phyloP scores from a whole-genome alignment of 2,113 vertebrate genomes.

The Arvicanthis niloticus region DNA sequence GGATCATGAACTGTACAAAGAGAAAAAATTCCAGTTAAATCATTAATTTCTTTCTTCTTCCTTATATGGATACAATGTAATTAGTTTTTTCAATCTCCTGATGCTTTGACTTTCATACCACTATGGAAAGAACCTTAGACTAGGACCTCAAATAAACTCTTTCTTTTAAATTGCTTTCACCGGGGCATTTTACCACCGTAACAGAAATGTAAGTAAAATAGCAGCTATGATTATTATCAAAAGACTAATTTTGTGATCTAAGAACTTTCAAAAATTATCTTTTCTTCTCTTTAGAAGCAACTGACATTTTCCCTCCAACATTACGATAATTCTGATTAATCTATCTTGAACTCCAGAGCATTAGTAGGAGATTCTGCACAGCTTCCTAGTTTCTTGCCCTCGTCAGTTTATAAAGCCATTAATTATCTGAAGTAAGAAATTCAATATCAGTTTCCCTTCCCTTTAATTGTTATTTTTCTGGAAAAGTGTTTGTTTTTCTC shows the following conservation, averaged over 20 bases:
- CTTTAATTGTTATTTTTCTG: not conserved
- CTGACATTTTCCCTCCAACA: not conserved
- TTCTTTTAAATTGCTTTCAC: not conserved
- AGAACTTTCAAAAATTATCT: not conserved
- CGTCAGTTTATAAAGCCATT: not conserved
- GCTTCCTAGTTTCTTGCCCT: not conserved
- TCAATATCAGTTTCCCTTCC: not conserved
- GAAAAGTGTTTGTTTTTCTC: not conserved
- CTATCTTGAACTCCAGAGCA: not conserved
- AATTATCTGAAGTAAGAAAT: not conserved
- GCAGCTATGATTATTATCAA: not conserved
- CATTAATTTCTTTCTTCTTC: not conserved
- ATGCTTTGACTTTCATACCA: not conserved
- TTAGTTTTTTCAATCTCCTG: not conserved
- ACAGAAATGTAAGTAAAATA: not conserved
- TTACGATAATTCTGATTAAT: not conserved
- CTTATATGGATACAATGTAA: too few species aligned
- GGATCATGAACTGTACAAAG: not conserved
- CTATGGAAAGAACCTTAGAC: not conserved
- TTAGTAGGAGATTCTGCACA: not conserved
- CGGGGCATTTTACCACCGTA: not conserved
- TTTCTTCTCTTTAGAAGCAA: not conserved
- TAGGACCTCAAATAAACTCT: not conserved
- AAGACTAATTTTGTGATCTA: not conserved
- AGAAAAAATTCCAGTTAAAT: not conserved